Evolutionary conservation across 2,888 invertebrate genomes (phyloP).

Genomic region (Pantelozetes paolii): DNA sequence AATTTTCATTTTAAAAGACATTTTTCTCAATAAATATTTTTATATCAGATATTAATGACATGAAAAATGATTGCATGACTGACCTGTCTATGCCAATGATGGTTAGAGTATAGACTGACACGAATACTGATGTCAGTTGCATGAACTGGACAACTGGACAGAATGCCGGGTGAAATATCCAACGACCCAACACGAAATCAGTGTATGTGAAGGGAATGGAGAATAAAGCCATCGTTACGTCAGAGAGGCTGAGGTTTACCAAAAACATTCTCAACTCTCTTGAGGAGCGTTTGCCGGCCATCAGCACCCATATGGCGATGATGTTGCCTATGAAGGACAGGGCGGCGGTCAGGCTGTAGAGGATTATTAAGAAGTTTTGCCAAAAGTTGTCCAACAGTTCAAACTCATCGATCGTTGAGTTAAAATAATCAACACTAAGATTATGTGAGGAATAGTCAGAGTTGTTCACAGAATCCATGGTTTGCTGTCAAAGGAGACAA

Average conservation of each 20-base stretch:
- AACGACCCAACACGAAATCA: constrained; percentile 50
- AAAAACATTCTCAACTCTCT: constrained; percentile 61
- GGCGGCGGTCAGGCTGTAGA: constrained; percentile 55
- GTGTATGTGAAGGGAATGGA: constrained; percentile 79
- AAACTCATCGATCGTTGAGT: too few species aligned
- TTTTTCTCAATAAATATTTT: too few species aligned
- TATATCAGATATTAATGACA: too few species aligned
- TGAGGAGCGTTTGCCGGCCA: constrained; percentile 53
- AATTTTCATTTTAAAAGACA: too few species aligned
- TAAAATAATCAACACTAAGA: too few species aligned
- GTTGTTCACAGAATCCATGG: too few species aligned
- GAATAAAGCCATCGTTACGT: constrained; percentile 80
- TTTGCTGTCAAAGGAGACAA: too few species aligned
- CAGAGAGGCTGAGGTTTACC: constrained; percentile 75
- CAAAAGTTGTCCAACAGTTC: too few species aligned
- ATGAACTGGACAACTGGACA: constrained; percentile 56
- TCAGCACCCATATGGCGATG: constrained; percentile 56
- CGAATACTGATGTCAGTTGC: constrained; percentile 55
- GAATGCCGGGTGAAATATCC: constrained; percentile 57
- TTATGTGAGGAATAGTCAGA: too few species aligned
- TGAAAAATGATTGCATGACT: too few species aligned
- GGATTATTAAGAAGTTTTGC: constrained; percentile 52
- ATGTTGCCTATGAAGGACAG: constrained; percentile 55
- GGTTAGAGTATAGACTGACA: constrained; percentile 56
- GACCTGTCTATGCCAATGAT: constrained; percentile 55